Evolutionary conservation across 92 coral and sea anemone genomes (phyloP), one percentile per base, ranked within the genome.

Genomic region (Diadumene lineata): DNA sequence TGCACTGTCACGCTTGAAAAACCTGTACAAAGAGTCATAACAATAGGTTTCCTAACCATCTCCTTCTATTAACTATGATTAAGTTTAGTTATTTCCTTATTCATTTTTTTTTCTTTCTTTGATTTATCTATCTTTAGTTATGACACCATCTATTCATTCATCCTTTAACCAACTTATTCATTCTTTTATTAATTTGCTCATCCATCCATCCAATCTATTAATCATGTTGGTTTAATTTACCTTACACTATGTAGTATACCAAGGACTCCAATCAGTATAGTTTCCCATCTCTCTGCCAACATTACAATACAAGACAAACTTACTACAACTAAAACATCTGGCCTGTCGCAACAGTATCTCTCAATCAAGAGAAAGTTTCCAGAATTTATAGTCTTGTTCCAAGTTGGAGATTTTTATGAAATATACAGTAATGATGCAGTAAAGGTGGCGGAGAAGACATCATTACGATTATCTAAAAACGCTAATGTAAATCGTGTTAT

Each of bases 371-470:
- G 60, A 64, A 81, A 76, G 70, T 88, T 73, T 38, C 97, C 92
- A 10, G 86, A 91, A 28, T 91, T 84, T 55, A 81, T 91, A 50
- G 93, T 91, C 8, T 80, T 91, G 51, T 91, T 91, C 60, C 97
- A 91, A 81, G 97, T 91, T 32, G 97, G 97, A 1, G 97, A 91
- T 56, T 91, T 91, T 64, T 91, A 87, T 69, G 97, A 91, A 62
- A 91, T 91, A 55, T 91, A 91, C 62, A 74, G 82, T 50, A 76
- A 85, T 11, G 97, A 91, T 87, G 97, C 97, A 34, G 51, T 81
- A 19, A 87, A 87, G 55, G 97, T 91, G 34, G 74, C 92, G 27
- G 92, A 91, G 73, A 91, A 91, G 79, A 87, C 91, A n/a, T 86
- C 92, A 19, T 64, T 91, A 48, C 78, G 97, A 58, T 38, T 91